Conservation (phyloP, 2,113 vertebrate genomes). For the Okapia johnstoni region DNA sequence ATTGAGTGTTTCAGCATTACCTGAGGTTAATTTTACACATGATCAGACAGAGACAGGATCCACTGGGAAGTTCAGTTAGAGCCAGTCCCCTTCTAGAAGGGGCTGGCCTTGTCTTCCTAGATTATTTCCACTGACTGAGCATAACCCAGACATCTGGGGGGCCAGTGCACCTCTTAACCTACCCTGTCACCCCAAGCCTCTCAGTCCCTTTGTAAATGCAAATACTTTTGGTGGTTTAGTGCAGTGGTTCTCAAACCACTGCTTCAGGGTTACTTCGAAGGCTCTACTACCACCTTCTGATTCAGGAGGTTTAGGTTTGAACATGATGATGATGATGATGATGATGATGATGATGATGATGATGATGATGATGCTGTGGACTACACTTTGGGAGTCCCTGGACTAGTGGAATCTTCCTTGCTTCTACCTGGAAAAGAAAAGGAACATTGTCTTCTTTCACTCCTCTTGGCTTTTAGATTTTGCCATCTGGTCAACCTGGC, state of each 20-base stretch:
- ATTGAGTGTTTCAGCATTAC: background rate
- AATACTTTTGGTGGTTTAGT: background rate
- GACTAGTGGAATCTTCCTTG: background rate
- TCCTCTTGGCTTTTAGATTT: background rate
- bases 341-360: too few species aligned
- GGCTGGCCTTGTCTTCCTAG: background rate
- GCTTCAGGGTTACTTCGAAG: background rate
- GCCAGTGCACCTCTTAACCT: background rate
- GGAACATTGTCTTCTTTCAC: fast-evolving
- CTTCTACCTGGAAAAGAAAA: background rate
- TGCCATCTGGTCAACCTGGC: background rate
- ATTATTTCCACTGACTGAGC: background rate
- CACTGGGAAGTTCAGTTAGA: background rate
- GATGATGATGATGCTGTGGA: background rate
- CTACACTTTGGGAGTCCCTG: background rate
- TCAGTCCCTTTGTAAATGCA: background rate
- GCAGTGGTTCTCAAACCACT: background rate
- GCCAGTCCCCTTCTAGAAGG: background rate
- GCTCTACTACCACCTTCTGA: background rate
- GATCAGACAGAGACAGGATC: background rate
- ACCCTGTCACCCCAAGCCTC: background rate
- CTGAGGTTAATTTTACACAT: background rate
- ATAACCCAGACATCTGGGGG: background rate
- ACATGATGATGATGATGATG: background rate
- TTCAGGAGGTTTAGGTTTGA: background rate